Evolutionary conservation across 2,888 invertebrate genomes (phyloP).

Genomic region (Cephus runcator): DNA sequence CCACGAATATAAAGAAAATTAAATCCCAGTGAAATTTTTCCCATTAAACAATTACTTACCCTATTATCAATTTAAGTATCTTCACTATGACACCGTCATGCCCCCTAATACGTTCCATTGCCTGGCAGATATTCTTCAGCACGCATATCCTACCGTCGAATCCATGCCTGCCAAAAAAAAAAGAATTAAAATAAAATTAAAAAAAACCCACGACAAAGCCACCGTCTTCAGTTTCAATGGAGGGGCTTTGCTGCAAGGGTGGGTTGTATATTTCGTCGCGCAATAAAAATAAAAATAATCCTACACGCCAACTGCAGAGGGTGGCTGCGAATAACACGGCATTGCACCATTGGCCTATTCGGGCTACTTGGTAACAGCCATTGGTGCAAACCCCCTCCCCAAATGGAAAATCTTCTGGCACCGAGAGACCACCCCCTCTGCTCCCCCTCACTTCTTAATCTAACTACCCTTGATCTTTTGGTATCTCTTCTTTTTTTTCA

Average conservation of each 20-base stretch:
- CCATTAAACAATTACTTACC: conserved; percentile 28
- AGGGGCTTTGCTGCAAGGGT: not conserved
- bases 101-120: conserved; percentile 66
- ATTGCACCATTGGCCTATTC: conserved; percentile 22
- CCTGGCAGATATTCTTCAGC: conserved; percentile 76
- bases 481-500: conserved; percentile 12
- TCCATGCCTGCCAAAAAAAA: conserved; percentile 69
- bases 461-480: conserved; percentile 1
- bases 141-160: conserved; percentile 74
- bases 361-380: conserved; percentile 1
- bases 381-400: not conserved
- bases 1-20: not conserved
- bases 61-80: conserved; percentile 50
- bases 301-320: conserved; percentile 7
- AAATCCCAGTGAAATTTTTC: not conserved
- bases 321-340: conserved; percentile 9
- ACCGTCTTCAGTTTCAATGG: not conserved
- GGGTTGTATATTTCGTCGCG: conserved; percentile 11
- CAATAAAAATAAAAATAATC: conserved; percentile 7
- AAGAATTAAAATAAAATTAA: not conserved
- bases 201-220: not conserved
- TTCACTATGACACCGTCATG: conserved; percentile 52
- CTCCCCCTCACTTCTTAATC: conserved; percentile 1
- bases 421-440: conserved; percentile 16
- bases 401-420: conserved; percentile 18